Evolutionary conservation across 2,888 invertebrate species (phyloP).

Genomic region (Clusia tigrina): DNA sequence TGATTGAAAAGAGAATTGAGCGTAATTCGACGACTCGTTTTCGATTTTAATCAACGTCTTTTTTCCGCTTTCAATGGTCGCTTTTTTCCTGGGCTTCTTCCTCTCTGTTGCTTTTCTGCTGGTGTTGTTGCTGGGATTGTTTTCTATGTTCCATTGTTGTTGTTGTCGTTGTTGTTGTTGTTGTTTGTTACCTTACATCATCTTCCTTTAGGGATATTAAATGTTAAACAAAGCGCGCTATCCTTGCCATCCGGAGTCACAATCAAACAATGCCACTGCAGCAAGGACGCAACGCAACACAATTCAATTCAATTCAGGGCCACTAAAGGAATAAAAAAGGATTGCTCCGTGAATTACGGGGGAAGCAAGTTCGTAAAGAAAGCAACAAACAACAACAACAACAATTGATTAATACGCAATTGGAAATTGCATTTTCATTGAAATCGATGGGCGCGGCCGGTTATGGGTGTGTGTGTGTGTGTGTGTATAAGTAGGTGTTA

Average conservation of each 20-base stretch:
- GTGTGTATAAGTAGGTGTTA: neutral
- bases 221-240: conserved; percentile 12
- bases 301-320: neutral
- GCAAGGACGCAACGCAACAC: neutral
- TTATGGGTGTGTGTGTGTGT: neutral
- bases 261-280: neutral
- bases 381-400: conserved; percentile 20
- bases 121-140: no score
- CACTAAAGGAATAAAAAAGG: neutral
- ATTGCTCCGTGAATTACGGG: neutral
- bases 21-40: conserved; percentile 16
- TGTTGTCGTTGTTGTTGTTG: neutral
- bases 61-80: neutral
- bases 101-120: no score
- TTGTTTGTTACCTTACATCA: neutral
- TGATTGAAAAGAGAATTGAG: conserved; percentile 21
- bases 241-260: neutral
- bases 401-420: conserved; percentile 62
- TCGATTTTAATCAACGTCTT: conserved; percentile 19
- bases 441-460: no score
- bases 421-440: conserved; percentile 42
- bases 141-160: neutral
- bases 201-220: conserved; percentile 14
- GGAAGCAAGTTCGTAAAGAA: neutral
- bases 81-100: no score